phyloP scores from a whole-genome alignment of 1,140 invertebrate genomes.

The Adoxophyes honmai region DNA sequence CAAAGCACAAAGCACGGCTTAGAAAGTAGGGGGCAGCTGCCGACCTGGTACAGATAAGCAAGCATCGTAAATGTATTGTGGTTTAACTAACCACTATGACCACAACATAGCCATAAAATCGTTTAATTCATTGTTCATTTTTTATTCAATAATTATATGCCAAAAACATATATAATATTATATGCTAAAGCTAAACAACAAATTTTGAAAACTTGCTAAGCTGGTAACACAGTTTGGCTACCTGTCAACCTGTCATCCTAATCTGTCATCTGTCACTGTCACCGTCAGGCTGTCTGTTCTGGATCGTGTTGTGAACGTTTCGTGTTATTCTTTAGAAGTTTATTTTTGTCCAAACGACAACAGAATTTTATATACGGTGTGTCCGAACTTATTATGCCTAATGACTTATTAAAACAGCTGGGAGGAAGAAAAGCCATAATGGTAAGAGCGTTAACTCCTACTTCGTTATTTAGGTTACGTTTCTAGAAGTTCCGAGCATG shows the following conservation, averaged over 20 bases:
- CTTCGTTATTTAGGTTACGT: not conserved
- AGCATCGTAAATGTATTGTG: no score
- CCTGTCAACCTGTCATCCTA: not conserved
- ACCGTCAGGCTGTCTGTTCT: not conserved
- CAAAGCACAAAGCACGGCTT: no score
- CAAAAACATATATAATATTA: no score
- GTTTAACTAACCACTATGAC: no score
- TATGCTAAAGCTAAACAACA: no score
- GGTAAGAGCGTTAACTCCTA: slow-evolving; percentile 31
- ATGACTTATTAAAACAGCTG: slow-evolving; percentile 64
- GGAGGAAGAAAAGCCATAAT: slow-evolving; percentile 67
- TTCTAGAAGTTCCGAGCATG: slow-evolving; percentile 10
- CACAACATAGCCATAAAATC: no score
- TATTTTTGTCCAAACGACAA: slow-evolving; percentile 13
- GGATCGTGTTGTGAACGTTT: not conserved
- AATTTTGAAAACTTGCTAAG: no score
- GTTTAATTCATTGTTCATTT: no score
- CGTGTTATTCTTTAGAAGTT: not conserved
- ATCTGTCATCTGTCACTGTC: not conserved
- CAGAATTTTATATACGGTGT: slow-evolving; percentile 6
- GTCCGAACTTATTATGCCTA: slow-evolving; percentile 60
- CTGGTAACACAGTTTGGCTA: not conserved
- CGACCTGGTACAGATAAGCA: no score
- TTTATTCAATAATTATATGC: no score
- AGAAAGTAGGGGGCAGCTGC: no score